These are phyloP conservation scores for Chamaetylas fuelleborni DNA, from an alignment of 2,113 vertebrate genomes.

Conservation along the genomic window DNA sequence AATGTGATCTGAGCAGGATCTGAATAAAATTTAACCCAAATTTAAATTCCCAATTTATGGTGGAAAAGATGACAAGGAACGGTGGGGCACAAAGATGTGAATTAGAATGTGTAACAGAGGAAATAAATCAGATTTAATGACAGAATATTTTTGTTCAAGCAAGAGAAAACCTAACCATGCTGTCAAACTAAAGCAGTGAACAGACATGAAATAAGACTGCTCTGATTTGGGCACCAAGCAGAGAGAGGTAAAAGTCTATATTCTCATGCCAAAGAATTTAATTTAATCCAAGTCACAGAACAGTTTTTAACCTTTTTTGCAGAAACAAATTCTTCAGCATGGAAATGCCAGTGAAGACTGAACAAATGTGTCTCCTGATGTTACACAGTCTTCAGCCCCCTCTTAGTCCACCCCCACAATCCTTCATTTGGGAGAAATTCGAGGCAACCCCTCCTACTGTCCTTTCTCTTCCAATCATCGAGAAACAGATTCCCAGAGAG, in stretches of 20 bases:
- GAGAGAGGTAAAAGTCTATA: slow-evolving; percentile 16
- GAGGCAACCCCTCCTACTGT: slow-evolving; percentile 29
- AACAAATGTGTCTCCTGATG: slow-evolving; percentile 70
- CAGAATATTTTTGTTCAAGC: background rate
- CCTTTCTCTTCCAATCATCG: background rate
- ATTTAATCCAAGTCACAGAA: slow-evolving; percentile 58
- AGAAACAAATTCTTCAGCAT: slow-evolving; percentile 63
- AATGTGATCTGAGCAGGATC: background rate
- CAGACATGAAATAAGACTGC: slow-evolving; percentile 36
- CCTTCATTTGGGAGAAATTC: slow-evolving; percentile 21
- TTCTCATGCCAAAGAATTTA: slow-evolving; percentile 58
- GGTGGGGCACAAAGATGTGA: background rate
- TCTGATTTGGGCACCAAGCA: slow-evolving; percentile 40
- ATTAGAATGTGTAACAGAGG: background rate
- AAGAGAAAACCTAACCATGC: slow-evolving; percentile 6
- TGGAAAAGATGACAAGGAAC: background rate
- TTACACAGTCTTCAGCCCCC: slow-evolving; percentile 52
- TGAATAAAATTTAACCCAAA: background rate
- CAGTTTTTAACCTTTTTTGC: slow-evolving; percentile 69
- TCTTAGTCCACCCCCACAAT: slow-evolving; percentile 43
- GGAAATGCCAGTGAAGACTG: slow-evolving; percentile 60
- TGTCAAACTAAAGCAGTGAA: background rate
- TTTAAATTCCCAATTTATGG: background rate
- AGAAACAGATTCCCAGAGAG: background rate
- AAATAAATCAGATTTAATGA: slow-evolving; percentile 1